Evolutionary conservation across 2,113 vertebrate species (phyloP).

Genomic region (Cettia cetti): DNA sequence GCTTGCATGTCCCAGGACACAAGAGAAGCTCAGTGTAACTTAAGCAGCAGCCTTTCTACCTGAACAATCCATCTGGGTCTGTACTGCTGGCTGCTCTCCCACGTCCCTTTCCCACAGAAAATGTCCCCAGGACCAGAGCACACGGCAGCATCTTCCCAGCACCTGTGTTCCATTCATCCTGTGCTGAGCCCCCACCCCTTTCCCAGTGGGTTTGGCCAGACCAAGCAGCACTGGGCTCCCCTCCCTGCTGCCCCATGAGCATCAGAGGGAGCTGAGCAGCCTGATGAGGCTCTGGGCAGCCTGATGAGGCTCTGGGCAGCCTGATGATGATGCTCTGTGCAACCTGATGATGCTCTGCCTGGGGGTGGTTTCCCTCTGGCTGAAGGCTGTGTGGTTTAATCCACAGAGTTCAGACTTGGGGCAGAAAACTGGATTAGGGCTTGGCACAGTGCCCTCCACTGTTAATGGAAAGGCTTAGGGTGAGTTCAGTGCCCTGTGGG

Average conservation of each 20-base stretch:
- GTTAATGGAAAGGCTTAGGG: neutral
- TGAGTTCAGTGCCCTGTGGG: neutral
- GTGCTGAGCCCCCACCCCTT: neutral
- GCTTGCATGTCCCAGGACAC: neutral
- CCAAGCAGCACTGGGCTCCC: neutral
- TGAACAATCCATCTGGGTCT: neutral
- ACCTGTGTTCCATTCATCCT: rapidly evolving
- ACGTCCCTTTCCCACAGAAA: neutral
- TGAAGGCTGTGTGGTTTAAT: neutral
- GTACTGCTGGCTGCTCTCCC: neutral
- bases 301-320: neutral
- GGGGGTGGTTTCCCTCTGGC: neutral
- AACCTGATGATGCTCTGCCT: neutral
- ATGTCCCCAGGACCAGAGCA: neutral
- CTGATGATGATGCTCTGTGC: neutral
- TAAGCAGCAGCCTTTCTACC: neutral
- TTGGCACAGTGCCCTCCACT: neutral
- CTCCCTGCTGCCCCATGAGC: neutral
- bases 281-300: neutral
- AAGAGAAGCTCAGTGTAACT: neutral
- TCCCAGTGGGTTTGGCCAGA: rapidly evolving
- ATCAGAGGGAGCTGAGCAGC: neutral
- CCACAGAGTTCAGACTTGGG: neutral
- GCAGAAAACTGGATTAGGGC: neutral
- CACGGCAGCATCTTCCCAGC: neutral